Evolutionary conservation across 2,113 vertebrate species (phyloP).

Genomic region (Eulacestoma nigropectus): DNA sequence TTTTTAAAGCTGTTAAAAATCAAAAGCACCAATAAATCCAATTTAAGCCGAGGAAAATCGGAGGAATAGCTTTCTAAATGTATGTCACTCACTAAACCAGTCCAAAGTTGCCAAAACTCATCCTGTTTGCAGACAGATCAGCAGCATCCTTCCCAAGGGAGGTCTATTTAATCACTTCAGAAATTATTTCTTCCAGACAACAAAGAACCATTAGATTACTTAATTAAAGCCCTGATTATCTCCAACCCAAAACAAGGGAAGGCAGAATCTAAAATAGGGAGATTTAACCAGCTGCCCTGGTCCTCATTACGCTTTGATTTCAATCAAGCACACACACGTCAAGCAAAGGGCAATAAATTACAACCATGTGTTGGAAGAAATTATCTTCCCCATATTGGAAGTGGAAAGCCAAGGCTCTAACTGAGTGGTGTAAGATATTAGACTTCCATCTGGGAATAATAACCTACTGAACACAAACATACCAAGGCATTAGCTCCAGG

Average conservation of each 20-base stretch:
- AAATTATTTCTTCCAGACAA: conserved; percentile 61
- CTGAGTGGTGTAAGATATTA: conserved; percentile 27
- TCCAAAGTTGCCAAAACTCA: background rate
- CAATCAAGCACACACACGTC: conserved; percentile 68
- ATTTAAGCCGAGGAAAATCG: background rate
- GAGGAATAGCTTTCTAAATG: background rate
- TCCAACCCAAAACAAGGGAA: conserved; percentile 45
- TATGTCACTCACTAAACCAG: background rate
- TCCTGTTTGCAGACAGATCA: background rate
- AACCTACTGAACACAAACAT: conserved; percentile 32
- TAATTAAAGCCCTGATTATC: conserved; percentile 71
- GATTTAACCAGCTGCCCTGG: conserved; percentile 34
- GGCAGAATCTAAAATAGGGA: conserved; percentile 2
- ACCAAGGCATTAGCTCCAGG: conserved; percentile 31
- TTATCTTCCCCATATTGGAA: conserved; percentile 46
- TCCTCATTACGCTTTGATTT: conserved; percentile 71
- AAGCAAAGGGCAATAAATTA: conserved; percentile 71
- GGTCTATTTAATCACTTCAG: conserved; percentile 27
- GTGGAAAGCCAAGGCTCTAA: conserved; percentile 24
- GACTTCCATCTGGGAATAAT: conserved; percentile 68
- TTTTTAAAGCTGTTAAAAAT: background rate
- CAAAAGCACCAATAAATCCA: background rate
- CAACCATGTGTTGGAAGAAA: conserved; percentile 68
- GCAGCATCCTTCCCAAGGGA: conserved; percentile 23
- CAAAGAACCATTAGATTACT: conserved; percentile 55